These are phyloP conservation scores for Sarcophaga bullata DNA, from an alignment of 1,140 invertebrate species.

Conservation along the genomic window DNA sequence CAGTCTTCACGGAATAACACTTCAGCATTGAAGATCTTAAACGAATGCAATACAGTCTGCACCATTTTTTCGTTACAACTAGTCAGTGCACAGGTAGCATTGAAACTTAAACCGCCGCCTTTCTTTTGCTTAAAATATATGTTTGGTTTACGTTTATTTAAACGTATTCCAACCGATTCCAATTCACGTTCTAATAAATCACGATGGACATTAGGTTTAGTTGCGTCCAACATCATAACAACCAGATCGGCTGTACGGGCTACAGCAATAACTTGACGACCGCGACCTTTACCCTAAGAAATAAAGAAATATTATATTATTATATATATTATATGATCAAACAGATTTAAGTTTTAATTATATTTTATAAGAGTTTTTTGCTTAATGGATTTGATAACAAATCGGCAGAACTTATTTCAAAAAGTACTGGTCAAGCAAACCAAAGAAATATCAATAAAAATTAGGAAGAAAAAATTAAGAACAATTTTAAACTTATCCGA, in stretches of 20 bases:
- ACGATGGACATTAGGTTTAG: conserved; percentile 94
- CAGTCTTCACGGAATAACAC: conserved; percentile 97
- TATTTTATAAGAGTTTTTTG: too few species aligned
- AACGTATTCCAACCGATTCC: conserved; percentile 94
- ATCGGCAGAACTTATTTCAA: too few species aligned
- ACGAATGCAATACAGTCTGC: conserved; percentile 98
- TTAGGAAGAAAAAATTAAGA: too few species aligned
- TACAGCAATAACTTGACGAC: conserved; percentile 93
- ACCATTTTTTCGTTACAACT: conserved; percentile 98
- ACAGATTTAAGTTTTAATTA: too few species aligned
- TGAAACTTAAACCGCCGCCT: conserved; percentile 98
- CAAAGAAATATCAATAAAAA: too few species aligned
- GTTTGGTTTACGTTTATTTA: conserved; percentile 95
- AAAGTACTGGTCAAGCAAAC: too few species aligned
- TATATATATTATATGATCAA: too few species aligned
- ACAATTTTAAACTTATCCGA: too few species aligned
- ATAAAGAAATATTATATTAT: too few species aligned
- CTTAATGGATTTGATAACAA: too few species aligned
- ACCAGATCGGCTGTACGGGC: conserved; percentile 96
- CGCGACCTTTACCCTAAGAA: conserved; percentile 82
- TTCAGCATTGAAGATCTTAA: conserved; percentile 99
- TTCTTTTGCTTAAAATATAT: conserved; percentile 99
- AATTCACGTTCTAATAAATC: conserved; percentile 91
- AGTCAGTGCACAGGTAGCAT: conserved; percentile 93
- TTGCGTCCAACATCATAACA: conserved; percentile 98